phyloP scores from a whole-genome alignment of 2,113 vertebrate genomes.

The Acinonyx jubatus region DNA sequence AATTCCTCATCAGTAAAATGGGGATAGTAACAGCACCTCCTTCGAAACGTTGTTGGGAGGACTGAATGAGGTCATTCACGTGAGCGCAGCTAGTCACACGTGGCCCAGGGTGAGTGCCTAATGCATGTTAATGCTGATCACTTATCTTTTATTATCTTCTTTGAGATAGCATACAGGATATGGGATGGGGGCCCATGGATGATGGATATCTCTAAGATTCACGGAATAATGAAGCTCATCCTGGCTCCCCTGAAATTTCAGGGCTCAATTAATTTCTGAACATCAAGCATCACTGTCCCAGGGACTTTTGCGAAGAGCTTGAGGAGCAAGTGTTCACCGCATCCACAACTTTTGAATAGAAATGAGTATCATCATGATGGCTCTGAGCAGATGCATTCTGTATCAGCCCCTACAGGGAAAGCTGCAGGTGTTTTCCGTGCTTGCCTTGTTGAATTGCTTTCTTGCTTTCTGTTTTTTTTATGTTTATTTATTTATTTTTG shows the following conservation, averaged over 20 bases:
- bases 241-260: background rate
- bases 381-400: background rate
- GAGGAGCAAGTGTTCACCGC: background rate
- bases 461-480: background rate
- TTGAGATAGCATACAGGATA: background rate
- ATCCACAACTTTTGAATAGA: background rate
- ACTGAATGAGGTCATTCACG: background rate
- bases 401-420: background rate
- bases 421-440: rapidly evolving
- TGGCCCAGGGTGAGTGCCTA: background rate
- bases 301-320: background rate
- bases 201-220: background rate
- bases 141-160: background rate
- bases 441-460: background rate
- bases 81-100: background rate
- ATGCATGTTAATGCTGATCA: background rate
- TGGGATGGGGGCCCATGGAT: background rate
- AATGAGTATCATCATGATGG: background rate
- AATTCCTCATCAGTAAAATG: background rate
- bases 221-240: background rate
- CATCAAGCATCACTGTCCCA: background rate
- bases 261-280: background rate
- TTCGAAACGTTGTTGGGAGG: background rate
- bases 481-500: too few relatives aligned
- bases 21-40: background rate